Evolutionary conservation across 1,140 invertebrate genomes (phyloP).

Genomic region (Hylaeus volcanicus): DNA sequence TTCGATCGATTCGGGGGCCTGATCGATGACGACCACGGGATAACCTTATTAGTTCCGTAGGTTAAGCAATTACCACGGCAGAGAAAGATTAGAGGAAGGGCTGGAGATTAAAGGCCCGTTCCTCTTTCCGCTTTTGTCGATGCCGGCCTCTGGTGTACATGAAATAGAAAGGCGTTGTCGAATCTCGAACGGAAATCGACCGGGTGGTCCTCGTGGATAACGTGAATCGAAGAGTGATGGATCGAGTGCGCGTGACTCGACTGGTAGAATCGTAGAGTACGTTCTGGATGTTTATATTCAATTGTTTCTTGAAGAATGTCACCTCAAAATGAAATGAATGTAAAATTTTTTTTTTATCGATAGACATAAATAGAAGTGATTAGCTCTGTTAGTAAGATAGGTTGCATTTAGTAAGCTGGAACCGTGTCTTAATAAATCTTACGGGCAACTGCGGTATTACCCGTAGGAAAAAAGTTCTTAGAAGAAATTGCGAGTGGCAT

Average conservation of each 20-base stretch:
- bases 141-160: neutral
- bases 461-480: too few relatives aligned
- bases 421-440: too few relatives aligned
- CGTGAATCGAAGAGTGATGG: neutral
- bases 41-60: conserved; percentile 54
- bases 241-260: neutral
- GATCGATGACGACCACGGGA: conserved; percentile 49
- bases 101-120: conserved; percentile 52
- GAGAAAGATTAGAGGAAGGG: conserved; percentile 58
- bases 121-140: conserved; percentile 15
- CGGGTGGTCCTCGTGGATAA: neutral
- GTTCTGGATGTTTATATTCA: too few relatives aligned
- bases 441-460: too few relatives aligned
- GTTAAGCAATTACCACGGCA: conserved; percentile 60
- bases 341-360: too few relatives aligned
- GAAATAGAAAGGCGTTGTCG: neutral
- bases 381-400: too few relatives aligned
- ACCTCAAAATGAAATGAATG: too few relatives aligned
- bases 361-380: too few relatives aligned
- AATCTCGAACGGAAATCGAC: neutral
- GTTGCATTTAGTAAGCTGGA: too few relatives aligned
- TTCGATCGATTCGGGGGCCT: conserved; percentile 46
- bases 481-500: too few relatives aligned
- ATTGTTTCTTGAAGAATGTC: too few relatives aligned
- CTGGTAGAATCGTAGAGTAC: neutral